Base-by-base conservation (phyloP, 2,113 vertebrate species). In the Emydura subglobosa region DNA sequence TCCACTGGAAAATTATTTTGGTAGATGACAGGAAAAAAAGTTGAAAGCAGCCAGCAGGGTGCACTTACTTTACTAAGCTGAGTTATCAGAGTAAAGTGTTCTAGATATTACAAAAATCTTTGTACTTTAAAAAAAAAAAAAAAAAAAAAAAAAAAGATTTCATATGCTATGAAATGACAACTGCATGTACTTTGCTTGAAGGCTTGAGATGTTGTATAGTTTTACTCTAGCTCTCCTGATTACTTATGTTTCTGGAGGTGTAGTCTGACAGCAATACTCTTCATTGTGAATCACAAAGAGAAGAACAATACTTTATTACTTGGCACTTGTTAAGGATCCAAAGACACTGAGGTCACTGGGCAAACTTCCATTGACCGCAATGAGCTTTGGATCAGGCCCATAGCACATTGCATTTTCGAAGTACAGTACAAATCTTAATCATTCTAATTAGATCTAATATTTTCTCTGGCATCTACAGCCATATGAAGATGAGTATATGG, bases 381-480 rank as follows among this genome's bases (percentile, higher is more conserved):
- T 39, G n/a, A 39, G 2, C 65, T 72, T 4, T 72, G 65, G 29
- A 61, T 31, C n/a, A 39, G 25, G 21, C 8, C n/a, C 8, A 39
- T 39, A 39, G 65, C n/a, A n/a, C 65, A 21, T 72, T 92, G 57
- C 27, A 61, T 61, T 61, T 61, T 61, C 57, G 31, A 88, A 90
- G 88, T 53, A 79, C 19, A n/a, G 5, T 51, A 49, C 21, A 34
- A 51, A 25, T 47, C 10, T 87, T 82, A 97, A 55, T 59, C 93
- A 91, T 42, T 42, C 59, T 53, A 85, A 83, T 4, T 27, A 92
- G 72, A 68, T 21, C 49, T 74, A 79, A 31, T 91, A 79, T 90
- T 94, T 90, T 89, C 87, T 91, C 93, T 92, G 89, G 34, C 25
- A 86, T 34, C 85, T 55, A 22, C 55, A 93, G 84, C 57, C 93